Evolutionary conservation across 2,113 vertebrate species (phyloP), one percentile per base, ranked within the genome.

Genomic region (Glaucomys volans): DNA sequence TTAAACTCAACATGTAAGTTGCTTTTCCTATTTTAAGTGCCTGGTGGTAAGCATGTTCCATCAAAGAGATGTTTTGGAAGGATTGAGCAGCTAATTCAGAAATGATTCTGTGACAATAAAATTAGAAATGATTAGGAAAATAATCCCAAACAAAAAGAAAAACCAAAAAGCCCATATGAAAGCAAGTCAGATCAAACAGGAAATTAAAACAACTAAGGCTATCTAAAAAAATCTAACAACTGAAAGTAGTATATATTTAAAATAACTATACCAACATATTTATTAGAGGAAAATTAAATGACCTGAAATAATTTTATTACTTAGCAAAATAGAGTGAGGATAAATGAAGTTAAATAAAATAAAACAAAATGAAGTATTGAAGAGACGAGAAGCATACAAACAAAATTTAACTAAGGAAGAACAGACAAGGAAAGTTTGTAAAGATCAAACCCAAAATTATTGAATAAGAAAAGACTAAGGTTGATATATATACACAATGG

Each of bases 271-370:
- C 18, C 79, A 1, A 71, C 26, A 26, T 83, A 50, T 75, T 87
- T 87, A 84, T 92, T 92, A 83, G 8, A 83, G 59, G 47, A 87
- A 87, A 75, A 82, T 50, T 69, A 82, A 87, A 87, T 92, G 82
- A 57, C 59, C 59, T 69, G 47, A 83, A 77, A 83, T 83, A 69
- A 44, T 91, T 69, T 44, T 26, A 75, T 76, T 47, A 94, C 22
- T 88, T 75, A 92, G 50, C 42, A 80, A 57, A 91, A 87, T 30
- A 24, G 62, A 22, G 91, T 22, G n/a, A 81, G 37, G 32, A 76
- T 66, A 87, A 81, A 75, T 57, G 26, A 40, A 32, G 47, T 77
- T 77, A 32, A 32, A 11, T 77, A 17, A 77, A 77, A 77, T 52
- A 77, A 77, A 52, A 35, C 32, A 77, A 77, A 77, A 76, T 67